Conservation (phyloP, 1,140 invertebrate genomes). For the Cyclina sinensis region DNA sequence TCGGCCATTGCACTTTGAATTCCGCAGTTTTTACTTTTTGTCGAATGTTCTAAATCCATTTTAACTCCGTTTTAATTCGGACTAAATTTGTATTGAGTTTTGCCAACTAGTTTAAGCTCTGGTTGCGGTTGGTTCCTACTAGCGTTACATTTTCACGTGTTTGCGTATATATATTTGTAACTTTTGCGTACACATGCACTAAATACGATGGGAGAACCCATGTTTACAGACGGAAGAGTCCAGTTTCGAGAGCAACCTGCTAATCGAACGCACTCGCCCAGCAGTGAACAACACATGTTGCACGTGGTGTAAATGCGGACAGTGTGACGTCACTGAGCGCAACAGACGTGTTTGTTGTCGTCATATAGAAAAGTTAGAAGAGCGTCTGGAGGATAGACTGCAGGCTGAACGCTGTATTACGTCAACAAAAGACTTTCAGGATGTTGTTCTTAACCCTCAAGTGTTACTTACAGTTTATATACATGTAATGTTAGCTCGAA, state of each 20-base stretch:
- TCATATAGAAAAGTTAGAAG: conserved; percentile 70
- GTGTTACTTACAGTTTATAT: conserved; percentile 75
- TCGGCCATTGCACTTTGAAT: too few species aligned
- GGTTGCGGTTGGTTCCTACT: too few species aligned
- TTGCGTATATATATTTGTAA: conserved; percentile 36
- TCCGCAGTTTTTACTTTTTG: too few species aligned
- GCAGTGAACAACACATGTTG: conserved; percentile 25
- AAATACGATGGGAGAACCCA: conserved; percentile 75
- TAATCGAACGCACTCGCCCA: conserved; percentile 70
- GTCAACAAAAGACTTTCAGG: conserved; percentile 73
- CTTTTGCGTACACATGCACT: conserved; percentile 69
- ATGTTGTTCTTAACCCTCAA: conserved; percentile 75
- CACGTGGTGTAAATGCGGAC: conserved; percentile 75
- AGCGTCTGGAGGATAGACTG: conserved; percentile 62
- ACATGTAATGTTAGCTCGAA: conserved; percentile 74
- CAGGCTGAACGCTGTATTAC: conserved; percentile 71
- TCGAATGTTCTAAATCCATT: too few species aligned
- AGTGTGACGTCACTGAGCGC: conserved; percentile 72
- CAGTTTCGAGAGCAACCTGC: conserved; percentile 70
- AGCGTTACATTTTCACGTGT: too few species aligned
- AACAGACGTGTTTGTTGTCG: conserved; percentile 72
- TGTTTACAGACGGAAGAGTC: conserved; percentile 77
- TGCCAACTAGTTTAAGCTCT: too few species aligned
- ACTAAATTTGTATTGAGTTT: too few species aligned
- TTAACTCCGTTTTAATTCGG: too few species aligned